Conservation (phyloP, 2,113 vertebrate genomes). For the Ptilorrhoa leucosticta region DNA sequence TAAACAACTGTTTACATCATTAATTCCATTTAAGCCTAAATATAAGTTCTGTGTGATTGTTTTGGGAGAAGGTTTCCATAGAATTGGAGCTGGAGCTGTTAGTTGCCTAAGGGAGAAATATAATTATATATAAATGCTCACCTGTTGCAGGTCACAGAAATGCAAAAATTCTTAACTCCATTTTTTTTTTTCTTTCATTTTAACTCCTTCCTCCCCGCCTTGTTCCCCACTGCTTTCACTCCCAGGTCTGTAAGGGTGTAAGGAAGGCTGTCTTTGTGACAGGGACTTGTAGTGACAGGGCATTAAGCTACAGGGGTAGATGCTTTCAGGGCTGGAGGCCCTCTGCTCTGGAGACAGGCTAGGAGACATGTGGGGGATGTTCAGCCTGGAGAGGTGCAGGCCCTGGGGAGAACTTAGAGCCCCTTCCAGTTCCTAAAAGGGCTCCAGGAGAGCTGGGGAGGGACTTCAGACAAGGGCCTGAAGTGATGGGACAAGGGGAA, state of each 20-base stretch:
- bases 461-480: not conserved
- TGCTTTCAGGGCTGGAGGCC: not conserved
- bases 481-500: rapidly evolving
- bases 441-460: not conserved
- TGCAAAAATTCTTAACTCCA: not conserved
- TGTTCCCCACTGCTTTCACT: not conserved
- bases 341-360: not conserved
- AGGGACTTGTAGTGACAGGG: not conserved
- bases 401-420: not conserved
- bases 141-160: not conserved
- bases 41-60: not conserved
- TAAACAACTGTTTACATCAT: not conserved
- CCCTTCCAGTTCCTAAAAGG: not conserved
- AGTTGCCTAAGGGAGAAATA: not conserved
- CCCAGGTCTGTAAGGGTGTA: not conserved
- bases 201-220: not conserved
- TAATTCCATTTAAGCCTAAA: not conserved
- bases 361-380: not conserved
- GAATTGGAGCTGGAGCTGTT: not conserved
- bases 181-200: not conserved
- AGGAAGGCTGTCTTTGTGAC: not conserved
- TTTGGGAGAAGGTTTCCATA: not conserved
- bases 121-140: not conserved
- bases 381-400: not conserved
- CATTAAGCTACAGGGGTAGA: not conserved